Conservation (phyloP, 2,113 vertebrate genomes). For the Euleptes europaea region DNA sequence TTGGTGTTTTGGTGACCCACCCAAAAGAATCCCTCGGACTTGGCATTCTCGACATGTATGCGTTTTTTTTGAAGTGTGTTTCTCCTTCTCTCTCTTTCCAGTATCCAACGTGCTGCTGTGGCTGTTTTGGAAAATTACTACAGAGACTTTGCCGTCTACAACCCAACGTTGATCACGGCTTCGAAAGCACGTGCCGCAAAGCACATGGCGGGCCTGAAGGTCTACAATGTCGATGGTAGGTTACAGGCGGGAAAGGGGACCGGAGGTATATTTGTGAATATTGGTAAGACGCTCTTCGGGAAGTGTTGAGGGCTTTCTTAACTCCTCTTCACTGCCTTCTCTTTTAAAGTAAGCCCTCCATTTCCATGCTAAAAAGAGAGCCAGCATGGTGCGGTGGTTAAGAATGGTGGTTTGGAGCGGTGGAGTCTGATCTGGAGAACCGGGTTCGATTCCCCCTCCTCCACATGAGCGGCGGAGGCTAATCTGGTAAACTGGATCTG, state of each 20-base stretch:
- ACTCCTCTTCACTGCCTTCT: background rate
- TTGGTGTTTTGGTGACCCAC: too few relatives aligned
- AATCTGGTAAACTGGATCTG: too few relatives aligned
- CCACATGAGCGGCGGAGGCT: too few relatives aligned
- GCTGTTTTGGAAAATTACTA: conserved; percentile 94
- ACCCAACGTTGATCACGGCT: conserved; percentile 87
- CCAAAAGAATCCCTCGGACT: too few relatives aligned
- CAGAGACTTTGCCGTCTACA: conserved; percentile 91
- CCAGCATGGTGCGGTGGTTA: too few relatives aligned
- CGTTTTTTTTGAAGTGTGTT: background rate
- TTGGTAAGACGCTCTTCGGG: background rate
- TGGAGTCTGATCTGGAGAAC: too few relatives aligned
- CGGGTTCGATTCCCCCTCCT: too few relatives aligned
- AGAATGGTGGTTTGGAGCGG: too few relatives aligned
- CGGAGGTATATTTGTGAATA: background rate
- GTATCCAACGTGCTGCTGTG: conserved; percentile 92
- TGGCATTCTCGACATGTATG: too few relatives aligned
- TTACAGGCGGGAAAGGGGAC: conserved; percentile 30
- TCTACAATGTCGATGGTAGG: conserved; percentile 94
- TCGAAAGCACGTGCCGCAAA: conserved; percentile 89
- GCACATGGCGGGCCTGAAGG: conserved; percentile 91
- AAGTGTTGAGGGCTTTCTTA: background rate
- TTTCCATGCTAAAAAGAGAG: background rate
- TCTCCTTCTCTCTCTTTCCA: conserved; percentile 47
- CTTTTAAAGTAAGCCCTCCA: background rate